Conservation (phyloP, 2,888 invertebrate genomes). For the Lissonota sp. region DNA sequence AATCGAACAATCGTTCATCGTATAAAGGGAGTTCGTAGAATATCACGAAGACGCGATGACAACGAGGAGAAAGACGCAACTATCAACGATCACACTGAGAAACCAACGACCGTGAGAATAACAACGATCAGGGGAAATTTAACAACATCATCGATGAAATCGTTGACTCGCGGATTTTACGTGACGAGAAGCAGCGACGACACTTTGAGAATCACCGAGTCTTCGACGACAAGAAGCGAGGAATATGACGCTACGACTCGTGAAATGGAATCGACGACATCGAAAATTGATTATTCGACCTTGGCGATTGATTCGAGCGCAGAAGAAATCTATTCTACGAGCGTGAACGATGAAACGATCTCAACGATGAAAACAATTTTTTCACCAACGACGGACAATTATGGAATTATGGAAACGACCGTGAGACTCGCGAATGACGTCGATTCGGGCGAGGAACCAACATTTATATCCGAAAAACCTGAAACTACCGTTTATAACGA, state of each 20-base stretch:
- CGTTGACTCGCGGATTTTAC: conserved; percentile 66
- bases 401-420: not conserved
- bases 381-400: conserved; percentile 1
- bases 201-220: conserved; percentile 5
- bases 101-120: conserved; percentile 56
- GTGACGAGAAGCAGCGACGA: conserved; percentile 66
- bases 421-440: conserved; percentile 11
- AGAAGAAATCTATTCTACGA: conserved; percentile 16
- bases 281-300: not conserved
- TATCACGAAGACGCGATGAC: conserved; percentile 21
- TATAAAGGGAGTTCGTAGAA: not conserved
- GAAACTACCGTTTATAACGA: conserved; percentile 34
- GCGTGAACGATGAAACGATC: not conserved
- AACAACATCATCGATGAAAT: conserved; percentile 22
- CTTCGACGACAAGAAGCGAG: not conserved
- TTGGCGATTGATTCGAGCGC: not conserved
- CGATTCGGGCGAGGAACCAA: conserved; percentile 11
- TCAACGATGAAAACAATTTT: not conserved
- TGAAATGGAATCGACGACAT: not conserved
- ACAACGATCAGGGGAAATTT: conserved; percentile 71
- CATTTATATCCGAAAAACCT: conserved; percentile 4
- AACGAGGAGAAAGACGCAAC: conserved; percentile 20
- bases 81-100: too few species aligned
- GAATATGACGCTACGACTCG: not conserved
- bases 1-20: conserved; percentile 1